Conservation (phyloP, 2,888 invertebrate species). For the Bedellia somnulentella region DNA sequence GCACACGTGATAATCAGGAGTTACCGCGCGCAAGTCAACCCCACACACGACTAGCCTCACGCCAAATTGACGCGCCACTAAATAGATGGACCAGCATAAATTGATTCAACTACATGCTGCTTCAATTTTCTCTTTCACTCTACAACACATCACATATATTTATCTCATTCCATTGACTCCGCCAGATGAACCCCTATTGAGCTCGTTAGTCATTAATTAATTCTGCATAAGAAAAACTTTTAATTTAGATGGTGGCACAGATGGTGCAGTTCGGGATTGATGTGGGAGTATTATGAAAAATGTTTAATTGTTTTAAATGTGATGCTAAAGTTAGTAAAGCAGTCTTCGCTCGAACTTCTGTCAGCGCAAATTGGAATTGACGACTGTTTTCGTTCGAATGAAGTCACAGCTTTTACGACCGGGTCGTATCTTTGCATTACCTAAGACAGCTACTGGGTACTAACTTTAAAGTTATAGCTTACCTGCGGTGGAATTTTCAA, state of each 20-base stretch:
- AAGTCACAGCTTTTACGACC: neutral
- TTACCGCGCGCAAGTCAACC: slow-evolving; percentile 14
- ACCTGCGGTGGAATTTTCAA: too few relatives aligned
- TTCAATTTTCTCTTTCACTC: slow-evolving; percentile 21
- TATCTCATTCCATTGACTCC: slow-evolving; percentile 37
- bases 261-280: slow-evolving; percentile 25
- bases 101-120: slow-evolving; percentile 53
- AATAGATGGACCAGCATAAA: slow-evolving; percentile 58
- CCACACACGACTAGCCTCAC: slow-evolving; percentile 42
- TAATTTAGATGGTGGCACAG: slow-evolving; percentile 54
- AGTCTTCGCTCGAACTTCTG: too few relatives aligned
- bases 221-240: slow-evolving; percentile 61
- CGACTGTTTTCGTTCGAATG: slow-evolving; percentile 1
- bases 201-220: slow-evolving; percentile 62
- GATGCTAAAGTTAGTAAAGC: too few relatives aligned
- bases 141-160: slow-evolving; percentile 10
- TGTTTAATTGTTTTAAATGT: too few relatives aligned
- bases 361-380: slow-evolving; percentile 5
- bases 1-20: too few relatives aligned
- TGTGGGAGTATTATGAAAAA: too few relatives aligned
- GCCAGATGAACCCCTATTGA: slow-evolving; percentile 59
- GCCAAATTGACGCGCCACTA: slow-evolving; percentile 57
- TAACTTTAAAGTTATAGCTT: too few relatives aligned
- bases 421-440: neutral
- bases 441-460: neutral